A percentile compares a stretch with the other conserved stretches of the same genome.
phyloP scores from a whole-genome alignment of 2,113 vertebrate species.

The Melanerpes formicivorus region DNA sequence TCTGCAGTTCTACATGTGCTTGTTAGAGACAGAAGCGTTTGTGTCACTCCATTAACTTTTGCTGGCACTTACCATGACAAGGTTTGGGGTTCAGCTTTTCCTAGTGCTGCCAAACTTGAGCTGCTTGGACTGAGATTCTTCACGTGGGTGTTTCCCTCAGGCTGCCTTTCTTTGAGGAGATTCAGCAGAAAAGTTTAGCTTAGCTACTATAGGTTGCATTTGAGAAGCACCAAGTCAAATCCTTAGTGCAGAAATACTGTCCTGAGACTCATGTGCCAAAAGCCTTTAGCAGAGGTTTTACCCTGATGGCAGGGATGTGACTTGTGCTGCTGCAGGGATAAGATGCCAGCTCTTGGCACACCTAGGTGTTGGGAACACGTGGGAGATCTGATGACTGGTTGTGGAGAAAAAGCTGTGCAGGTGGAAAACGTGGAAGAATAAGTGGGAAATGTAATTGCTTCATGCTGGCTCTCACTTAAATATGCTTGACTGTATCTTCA shows the following conservation, averaged over 20 bases:
- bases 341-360: background rate
- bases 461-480: background rate
- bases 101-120: background rate
- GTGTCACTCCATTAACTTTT: background rate
- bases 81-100: background rate
- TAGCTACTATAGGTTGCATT: background rate
- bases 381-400: background rate
- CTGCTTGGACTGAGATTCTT: background rate
- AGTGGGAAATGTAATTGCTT: background rate
- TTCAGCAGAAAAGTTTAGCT: background rate
- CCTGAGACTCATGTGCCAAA: background rate
- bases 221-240: background rate
- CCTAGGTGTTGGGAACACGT: accelerated
- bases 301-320: background rate
- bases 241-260: background rate
- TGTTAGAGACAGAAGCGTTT: background rate
- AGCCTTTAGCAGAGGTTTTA: background rate
- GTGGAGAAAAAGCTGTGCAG: background rate
- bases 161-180: background rate
- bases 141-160: background rate
- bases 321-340: background rate
- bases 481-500: background rate
- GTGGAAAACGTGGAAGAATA: background rate
- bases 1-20: background rate
- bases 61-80: background rate